Evolutionary conservation across 2,888 invertebrate genomes (phyloP).

Genomic region (Xylota sylvarum): DNA sequence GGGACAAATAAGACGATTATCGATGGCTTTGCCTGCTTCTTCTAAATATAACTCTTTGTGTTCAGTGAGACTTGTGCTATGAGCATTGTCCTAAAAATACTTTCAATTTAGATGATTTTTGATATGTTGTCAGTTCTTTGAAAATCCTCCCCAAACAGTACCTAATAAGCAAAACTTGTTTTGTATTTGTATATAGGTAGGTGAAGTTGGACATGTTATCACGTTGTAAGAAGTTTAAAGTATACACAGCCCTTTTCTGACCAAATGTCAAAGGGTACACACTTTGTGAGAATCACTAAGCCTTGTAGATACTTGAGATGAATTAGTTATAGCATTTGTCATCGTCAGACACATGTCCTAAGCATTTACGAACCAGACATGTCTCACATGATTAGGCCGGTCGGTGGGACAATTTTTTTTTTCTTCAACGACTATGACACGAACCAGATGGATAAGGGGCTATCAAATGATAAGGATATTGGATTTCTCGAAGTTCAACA

Average conservation of each 20-base stretch:
- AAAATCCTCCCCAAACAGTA: background rate
- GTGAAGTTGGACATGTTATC: too few species aligned
- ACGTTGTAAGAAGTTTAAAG: too few species aligned
- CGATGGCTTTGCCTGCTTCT: background rate
- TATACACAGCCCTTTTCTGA: too few species aligned
- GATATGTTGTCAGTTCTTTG: background rate
- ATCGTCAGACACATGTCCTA: too few species aligned
- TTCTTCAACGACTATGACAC: too few species aligned
- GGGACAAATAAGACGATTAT: conserved; percentile 2
- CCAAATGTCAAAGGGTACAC: too few species aligned
- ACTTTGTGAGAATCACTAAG: too few species aligned
- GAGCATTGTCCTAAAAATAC: background rate
- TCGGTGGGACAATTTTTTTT: too few species aligned
- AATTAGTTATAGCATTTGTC: too few species aligned
- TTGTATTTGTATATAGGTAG: background rate
- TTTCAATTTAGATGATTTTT: background rate
- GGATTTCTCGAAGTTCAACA: background rate
- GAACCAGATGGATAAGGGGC: background rate
- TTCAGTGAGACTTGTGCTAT: background rate
- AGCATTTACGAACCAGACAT: too few species aligned
- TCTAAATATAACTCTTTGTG: conserved; percentile 4
- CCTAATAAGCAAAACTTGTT: background rate
- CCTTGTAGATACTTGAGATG: too few species aligned
- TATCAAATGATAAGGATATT: background rate
- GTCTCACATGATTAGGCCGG: too few species aligned